A percentile compares a stretch with the other conserved stretches of the same genome.
Conservation (phyloP, 2,797 vertebrate genomes). For the Octomys mimax region DNA sequence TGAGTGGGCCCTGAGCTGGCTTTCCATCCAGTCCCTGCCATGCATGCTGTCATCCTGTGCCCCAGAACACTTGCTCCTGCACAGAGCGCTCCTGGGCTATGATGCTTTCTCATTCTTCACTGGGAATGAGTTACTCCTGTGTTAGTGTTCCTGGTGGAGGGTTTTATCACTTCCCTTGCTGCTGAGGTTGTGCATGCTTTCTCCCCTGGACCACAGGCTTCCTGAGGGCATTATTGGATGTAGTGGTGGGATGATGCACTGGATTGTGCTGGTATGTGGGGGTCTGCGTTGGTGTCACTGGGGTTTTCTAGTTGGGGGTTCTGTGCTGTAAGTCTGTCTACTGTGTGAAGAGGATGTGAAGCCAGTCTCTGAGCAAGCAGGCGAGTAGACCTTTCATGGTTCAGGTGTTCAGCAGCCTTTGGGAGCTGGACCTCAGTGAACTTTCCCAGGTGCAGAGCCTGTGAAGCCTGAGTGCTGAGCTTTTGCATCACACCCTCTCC, state of each 20-base stretch:
- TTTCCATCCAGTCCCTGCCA: neutral
- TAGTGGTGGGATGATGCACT: neutral
- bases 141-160: neutral
- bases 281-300: neutral
- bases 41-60: accelerated
- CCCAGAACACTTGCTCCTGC: too few relatives aligned
- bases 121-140: neutral
- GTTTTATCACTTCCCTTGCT: neutral
- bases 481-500: neutral
- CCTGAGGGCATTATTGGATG: neutral
- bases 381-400: neutral
- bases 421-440: neutral
- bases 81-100: too few relatives aligned
- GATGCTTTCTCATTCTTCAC: neutral
- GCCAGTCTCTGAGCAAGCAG: neutral
- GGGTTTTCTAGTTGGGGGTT: neutral
- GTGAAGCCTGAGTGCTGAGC: neutral
- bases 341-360: neutral
- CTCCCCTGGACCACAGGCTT: neutral
- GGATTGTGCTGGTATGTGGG: neutral
- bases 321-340: neutral
- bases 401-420: neutral
- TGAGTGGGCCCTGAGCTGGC: neutral
- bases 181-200: neutral
- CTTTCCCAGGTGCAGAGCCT: neutral